Percentiles rank a stretch among this genome's conserved stretches.
phyloP scores from a whole-genome alignment of 2,797 vertebrate species.

The Halcyon leucocephala region DNA sequence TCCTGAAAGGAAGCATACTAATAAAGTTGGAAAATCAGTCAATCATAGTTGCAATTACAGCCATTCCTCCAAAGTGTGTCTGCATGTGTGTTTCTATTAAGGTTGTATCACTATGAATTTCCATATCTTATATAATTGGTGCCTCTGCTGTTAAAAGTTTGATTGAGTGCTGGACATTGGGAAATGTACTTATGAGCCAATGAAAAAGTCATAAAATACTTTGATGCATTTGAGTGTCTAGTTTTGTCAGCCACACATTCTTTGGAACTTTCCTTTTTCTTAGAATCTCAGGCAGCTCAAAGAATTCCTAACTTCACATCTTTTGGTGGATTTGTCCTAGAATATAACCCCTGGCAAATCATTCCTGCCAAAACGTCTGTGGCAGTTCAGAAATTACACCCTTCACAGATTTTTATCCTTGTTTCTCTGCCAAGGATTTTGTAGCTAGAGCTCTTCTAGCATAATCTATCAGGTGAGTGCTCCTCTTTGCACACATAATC shows the following conservation, averaged over 20 bases:
- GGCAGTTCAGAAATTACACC: constrained; percentile 27
- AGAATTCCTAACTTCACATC: constrained; percentile 4
- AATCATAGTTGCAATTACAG: not conserved
- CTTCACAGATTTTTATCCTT: constrained; percentile 7
- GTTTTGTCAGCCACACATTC: not conserved
- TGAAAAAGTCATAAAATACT: not conserved
- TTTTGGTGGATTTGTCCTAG: not conserved
- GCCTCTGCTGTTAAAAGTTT: not conserved
- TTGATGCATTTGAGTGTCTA: not conserved
- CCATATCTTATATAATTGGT: not conserved
- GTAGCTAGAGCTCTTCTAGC: not conserved
- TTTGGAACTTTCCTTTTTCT: not conserved
- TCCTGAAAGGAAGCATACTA: not conserved
- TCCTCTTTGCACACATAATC: not conserved
- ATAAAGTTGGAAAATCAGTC: not conserved
- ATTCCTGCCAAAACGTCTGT: constrained; percentile 35
- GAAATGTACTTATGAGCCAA: not conserved
- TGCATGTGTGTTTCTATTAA: not conserved
- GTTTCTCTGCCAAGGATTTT: constrained; percentile 6
- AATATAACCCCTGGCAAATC: not conserved
- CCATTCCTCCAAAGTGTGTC: not conserved
- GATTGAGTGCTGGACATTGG: not conserved
- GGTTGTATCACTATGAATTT: not conserved
- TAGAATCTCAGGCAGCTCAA: not conserved
- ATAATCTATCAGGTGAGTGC: not conserved